These are phyloP conservation scores for Plectropomus leopardus DNA, from an alignment of 2,113 vertebrate species.

Conservation along the genomic window DNA sequence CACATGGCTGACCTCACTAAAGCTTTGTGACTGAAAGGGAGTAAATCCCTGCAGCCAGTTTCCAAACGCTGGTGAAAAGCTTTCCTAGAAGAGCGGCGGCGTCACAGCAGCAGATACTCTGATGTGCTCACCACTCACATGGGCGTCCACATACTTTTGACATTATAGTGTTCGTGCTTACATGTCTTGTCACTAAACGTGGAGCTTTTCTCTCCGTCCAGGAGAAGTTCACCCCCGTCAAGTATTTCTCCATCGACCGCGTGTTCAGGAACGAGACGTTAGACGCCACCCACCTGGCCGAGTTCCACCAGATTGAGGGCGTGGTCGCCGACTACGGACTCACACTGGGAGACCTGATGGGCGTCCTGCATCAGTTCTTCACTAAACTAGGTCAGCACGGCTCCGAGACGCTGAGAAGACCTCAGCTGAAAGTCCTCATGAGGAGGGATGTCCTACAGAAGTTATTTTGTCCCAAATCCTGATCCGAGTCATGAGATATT, in stretches of 20 bases:
- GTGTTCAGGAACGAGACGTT: slow-evolving; percentile 96
- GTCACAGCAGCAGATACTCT: not conserved
- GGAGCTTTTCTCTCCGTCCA: slow-evolving; percentile 50
- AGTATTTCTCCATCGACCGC: slow-evolving; percentile 96
- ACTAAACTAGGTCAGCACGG: slow-evolving; percentile 89
- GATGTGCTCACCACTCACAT: not conserved
- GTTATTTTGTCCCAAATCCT: no score
- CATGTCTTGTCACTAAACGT: no score
- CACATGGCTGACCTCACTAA: not conserved
- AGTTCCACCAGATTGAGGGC: slow-evolving; percentile 97
- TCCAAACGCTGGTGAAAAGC: not conserved
- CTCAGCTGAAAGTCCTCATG: no score
- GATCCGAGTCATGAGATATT: no score
- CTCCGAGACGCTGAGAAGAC: not conserved
- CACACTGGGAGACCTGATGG: slow-evolving; percentile 95
- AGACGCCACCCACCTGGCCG: slow-evolving; percentile 94
- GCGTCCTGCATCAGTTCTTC: slow-evolving; percentile 93
- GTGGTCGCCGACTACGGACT: slow-evolving; percentile 93
- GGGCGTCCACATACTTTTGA: not conserved
- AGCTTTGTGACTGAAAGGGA: not conserved
- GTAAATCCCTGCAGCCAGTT: not conserved
- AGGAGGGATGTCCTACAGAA: no score
- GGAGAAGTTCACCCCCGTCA: slow-evolving; percentile 91
- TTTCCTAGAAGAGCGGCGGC: not conserved
- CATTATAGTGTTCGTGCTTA: no score